Evolutionary conservation across 2,888 invertebrate genomes (phyloP).

Genomic region (Tridacna gigas): DNA sequence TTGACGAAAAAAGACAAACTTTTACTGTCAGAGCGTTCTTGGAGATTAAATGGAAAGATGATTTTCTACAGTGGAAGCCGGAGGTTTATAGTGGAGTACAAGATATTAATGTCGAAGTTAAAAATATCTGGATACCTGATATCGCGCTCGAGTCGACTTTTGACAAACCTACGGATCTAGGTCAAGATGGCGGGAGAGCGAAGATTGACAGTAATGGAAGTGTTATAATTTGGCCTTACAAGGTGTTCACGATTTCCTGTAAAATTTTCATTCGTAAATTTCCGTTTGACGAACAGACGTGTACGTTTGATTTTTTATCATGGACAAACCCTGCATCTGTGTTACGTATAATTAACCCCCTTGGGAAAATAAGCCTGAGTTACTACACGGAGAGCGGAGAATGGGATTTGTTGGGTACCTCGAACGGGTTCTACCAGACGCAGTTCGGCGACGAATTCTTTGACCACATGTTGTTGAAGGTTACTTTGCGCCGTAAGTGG

Average conservation of each 20-base stretch:
- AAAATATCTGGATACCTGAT: conserved; percentile 60
- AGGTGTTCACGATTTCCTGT: conserved; percentile 45
- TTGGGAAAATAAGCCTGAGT: conserved; percentile 3
- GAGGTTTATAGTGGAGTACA: conserved; percentile 37
- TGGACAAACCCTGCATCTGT: conserved; percentile 53
- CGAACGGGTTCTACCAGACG: neutral
- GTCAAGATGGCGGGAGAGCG: conserved; percentile 51
- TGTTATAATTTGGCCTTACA: conserved; percentile 61
- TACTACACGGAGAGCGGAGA: conserved; percentile 46
- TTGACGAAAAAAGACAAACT: conserved; percentile 61
- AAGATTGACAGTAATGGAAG: conserved; percentile 45
- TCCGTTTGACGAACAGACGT: conserved; percentile 67
- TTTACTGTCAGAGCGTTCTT: conserved; percentile 54
- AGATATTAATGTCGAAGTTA: conserved; percentile 54
- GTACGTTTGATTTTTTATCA: conserved; percentile 62
- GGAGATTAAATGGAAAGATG: conserved; percentile 62
- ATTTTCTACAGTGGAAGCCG: conserved; percentile 49
- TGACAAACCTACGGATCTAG: conserved; percentile 56
- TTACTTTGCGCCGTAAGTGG: conserved; percentile 40
- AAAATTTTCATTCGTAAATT: conserved; percentile 53
- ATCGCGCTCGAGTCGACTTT: conserved; percentile 48
- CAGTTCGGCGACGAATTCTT: conserved; percentile 32
- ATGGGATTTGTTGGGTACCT: conserved; percentile 30
- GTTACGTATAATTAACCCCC: conserved; percentile 29
- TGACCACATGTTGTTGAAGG: conserved; percentile 28